phyloP scores from a whole-genome alignment of 2,888 invertebrate genomes.

The Ichneumon xanthorius region DNA sequence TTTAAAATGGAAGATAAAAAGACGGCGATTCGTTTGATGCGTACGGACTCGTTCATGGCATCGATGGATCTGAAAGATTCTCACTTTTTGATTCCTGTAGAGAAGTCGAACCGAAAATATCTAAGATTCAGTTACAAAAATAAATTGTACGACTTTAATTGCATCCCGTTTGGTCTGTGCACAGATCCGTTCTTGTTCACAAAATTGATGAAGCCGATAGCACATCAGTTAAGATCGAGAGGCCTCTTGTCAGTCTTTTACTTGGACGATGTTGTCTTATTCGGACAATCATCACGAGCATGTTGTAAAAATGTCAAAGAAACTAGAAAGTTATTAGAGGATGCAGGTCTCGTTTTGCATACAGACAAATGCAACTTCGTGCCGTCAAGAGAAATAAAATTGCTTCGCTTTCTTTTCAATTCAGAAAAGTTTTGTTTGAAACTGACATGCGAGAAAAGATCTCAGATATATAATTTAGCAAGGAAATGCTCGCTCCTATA shows the following conservation, averaged over 20 bases:
- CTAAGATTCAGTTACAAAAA: conserved; percentile 16
- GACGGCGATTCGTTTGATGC: conserved; percentile 33
- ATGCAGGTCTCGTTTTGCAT: background rate
- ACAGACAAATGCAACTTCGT: conserved; percentile 10
- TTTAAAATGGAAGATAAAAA: conserved; percentile 27
- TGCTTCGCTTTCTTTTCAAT: conserved; percentile 38
- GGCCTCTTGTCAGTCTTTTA: conserved; percentile 43
- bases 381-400: conserved; percentile 17
- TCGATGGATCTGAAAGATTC: conserved; percentile 40
- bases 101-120: conserved; percentile 32
- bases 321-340: too few relatives aligned
- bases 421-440: conserved; percentile 19
- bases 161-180: conserved; percentile 22
- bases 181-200: conserved; percentile 32
- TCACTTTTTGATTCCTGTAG: conserved; percentile 41
- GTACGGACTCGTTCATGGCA: conserved; percentile 26
- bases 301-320: background rate
- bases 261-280: background rate
- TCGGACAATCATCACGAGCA: background rate
- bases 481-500: too few relatives aligned
- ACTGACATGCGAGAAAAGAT: conserved; percentile 17
- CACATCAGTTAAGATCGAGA: conserved; percentile 13
- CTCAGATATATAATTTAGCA: conserved; percentile 29
- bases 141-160: conserved; percentile 37
- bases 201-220: conserved; percentile 20